Conservation (phyloP, 2,797 vertebrate genomes). For the Typhlichthys subterraneus region DNA sequence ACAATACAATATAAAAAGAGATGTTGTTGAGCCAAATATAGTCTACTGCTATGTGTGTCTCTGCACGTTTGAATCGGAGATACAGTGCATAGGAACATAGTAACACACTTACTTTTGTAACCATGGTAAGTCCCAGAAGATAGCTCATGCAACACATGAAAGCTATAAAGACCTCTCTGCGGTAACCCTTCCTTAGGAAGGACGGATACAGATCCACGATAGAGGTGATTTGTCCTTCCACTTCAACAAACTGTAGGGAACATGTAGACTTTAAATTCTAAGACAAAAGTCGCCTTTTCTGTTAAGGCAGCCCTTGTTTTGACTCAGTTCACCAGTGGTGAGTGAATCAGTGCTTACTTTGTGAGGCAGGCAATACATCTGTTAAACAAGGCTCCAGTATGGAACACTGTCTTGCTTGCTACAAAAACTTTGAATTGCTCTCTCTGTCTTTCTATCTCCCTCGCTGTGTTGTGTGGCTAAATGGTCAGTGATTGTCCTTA, state of each 20-base stretch:
- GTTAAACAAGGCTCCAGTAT: conserved; percentile 56
- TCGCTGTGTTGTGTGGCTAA: conserved; percentile 17
- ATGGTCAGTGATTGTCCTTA: conserved; percentile 31
- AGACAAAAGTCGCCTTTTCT: conserved; percentile 29
- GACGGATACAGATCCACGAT: conserved; percentile 98
- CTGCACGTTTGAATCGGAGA: neutral
- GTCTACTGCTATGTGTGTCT: neutral
- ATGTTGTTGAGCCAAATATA: neutral
- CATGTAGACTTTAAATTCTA: conserved; percentile 41
- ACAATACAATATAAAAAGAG: conserved; percentile 32
- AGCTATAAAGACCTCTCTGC: conserved; percentile 98
- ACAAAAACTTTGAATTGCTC: conserved; percentile 57
- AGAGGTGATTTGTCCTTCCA: conserved; percentile 99
- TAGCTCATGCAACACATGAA: conserved; percentile 93
- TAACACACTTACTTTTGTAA: conserved; percentile 89
- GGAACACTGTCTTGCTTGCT: conserved; percentile 44
- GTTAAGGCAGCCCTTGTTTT: conserved; percentile 41
- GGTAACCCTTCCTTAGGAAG: conserved; percentile 98
- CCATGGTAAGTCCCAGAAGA: conserved; percentile 98
- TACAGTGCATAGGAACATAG: neutral
- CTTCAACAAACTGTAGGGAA: conserved; percentile 93
- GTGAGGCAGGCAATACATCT: conserved; percentile 58
- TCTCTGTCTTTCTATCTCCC: conserved; percentile 21
- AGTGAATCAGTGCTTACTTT: conserved; percentile 61
- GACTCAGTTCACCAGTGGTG: conserved; percentile 44